Evolutionary conservation across 92 coral and sea anemone genomes (phyloP).

Genomic region (Palythoa grandis): DNA sequence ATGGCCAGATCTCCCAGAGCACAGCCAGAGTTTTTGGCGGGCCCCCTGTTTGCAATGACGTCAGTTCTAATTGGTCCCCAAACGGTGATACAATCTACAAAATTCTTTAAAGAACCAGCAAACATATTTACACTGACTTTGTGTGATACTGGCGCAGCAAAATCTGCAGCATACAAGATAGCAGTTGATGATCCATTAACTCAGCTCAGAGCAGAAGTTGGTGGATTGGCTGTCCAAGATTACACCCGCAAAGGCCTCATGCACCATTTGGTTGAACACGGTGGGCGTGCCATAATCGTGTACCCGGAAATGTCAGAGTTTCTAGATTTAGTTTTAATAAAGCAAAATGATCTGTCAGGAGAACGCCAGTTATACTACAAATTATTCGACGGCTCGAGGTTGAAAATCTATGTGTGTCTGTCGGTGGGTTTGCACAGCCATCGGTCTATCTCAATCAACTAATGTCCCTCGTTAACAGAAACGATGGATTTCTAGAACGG

Average conservation of each 20-base stretch:
- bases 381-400: slow-evolving; percentile 45
- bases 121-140: slow-evolving; percentile 48
- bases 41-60: slow-evolving; percentile 52
- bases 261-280: slow-evolving; percentile 48
- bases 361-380: slow-evolving; percentile 47
- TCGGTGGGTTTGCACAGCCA: slow-evolving; percentile 46
- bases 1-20: slow-evolving; percentile 52
- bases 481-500: slow-evolving; percentile 47
- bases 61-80: slow-evolving; percentile 51
- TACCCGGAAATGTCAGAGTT: slow-evolving; percentile 53
- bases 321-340: slow-evolving; percentile 41
- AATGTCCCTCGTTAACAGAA: slow-evolving; percentile 52
- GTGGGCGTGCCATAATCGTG: slow-evolving; percentile 48
- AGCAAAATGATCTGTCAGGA: slow-evolving; percentile 47
- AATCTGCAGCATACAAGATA: slow-evolving; percentile 48
- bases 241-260: slow-evolving; percentile 49
- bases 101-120: slow-evolving; percentile 48
- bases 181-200: slow-evolving; percentile 45
- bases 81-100: slow-evolving; percentile 32
- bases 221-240: slow-evolving; percentile 48
- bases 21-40: slow-evolving; percentile 56
- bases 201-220: slow-evolving; percentile 32
- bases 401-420: slow-evolving; percentile 51
- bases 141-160: slow-evolving; percentile 54
- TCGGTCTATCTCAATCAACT: slow-evolving; percentile 52